Conservation (phyloP, 92 coral and sea anemone species). For the Actinernus sp. region DNA sequence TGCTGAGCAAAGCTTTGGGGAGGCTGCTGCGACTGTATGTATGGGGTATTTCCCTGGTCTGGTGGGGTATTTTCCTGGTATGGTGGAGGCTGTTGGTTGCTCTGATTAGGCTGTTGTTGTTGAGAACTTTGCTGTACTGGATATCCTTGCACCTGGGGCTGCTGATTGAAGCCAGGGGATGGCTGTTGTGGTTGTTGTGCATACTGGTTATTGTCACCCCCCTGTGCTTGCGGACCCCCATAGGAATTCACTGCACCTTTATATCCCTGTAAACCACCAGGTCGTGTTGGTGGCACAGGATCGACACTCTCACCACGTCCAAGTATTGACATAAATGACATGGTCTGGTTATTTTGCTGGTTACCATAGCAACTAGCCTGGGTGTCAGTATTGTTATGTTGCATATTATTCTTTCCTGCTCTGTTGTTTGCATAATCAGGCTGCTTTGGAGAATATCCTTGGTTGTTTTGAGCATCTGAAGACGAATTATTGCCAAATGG, state of each 20-base stretch:
- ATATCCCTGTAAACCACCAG: slow-evolving; percentile 14
- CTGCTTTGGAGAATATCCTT: not conserved
- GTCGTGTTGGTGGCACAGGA: not conserved
- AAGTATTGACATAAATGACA: slow-evolving; percentile 17
- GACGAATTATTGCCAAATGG: not conserved
- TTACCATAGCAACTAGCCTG: no score
- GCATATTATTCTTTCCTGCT: no score
- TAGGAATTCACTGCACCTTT: no score
- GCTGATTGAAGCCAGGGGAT: not conserved
- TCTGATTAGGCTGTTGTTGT: not conserved
- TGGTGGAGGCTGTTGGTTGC: slow-evolving; percentile 4
- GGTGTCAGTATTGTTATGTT: no score
- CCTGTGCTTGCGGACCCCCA: not conserved
- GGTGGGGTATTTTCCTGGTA: not conserved
- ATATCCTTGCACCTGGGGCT: not conserved
- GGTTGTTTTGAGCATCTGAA: not conserved
- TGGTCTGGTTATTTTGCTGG: not conserved
- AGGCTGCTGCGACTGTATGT: not conserved
- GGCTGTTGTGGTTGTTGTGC: not conserved
- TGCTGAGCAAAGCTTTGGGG: not conserved
- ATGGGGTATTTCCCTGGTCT: not conserved
- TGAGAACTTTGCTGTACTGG: not conserved
- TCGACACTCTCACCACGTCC: slow-evolving; percentile 37
- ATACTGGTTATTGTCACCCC: not conserved
- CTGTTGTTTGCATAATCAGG: no score